A percentile compares a stretch with the other conserved stretches of the same genome.
phyloP scores from a whole-genome alignment of 2,888 invertebrate species.

The Thecocarcelia acutangulata region DNA sequence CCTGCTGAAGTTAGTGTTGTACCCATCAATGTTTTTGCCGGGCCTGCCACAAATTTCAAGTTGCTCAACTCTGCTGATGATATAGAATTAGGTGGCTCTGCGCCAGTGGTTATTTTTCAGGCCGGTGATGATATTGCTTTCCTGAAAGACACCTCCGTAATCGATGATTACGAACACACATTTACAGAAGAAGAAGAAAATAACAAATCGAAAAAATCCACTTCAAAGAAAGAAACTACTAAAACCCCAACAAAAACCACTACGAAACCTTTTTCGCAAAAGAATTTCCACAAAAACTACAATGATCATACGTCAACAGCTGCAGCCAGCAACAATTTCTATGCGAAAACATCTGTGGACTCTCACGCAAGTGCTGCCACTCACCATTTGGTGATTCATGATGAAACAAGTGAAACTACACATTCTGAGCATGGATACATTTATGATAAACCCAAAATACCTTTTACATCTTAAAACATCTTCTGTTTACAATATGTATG shows the following conservation, averaged over 20 bases:
- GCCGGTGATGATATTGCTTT: slow-evolving; percentile 60
- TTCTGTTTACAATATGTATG: not conserved
- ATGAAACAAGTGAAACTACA: slow-evolving; percentile 3
- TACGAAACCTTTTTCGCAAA: not conserved
- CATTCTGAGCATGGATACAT: slow-evolving; percentile 30
- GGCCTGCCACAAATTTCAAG: not conserved
- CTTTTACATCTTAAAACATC: slow-evolving; percentile 41
- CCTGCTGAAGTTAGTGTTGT: not conserved
- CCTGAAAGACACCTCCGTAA: slow-evolving; percentile 33
- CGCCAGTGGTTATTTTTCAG: slow-evolving; percentile 70
- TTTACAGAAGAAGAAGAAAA: not conserved
- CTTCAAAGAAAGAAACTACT: too few relatives aligned
- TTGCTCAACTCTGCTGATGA: slow-evolving; percentile 54
- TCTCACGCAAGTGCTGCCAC: not conserved
- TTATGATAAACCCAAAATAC: slow-evolving; percentile 60
- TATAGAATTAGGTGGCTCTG: not conserved
- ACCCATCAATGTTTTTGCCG: slow-evolving; percentile 30
- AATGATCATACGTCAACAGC: not conserved
- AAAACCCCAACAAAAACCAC: not conserved
- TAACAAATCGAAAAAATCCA: not conserved
- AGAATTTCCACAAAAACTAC: not conserved
- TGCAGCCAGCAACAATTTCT: not conserved
- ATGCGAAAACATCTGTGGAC: not conserved
- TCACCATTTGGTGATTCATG: not conserved
- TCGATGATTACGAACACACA: slow-evolving; percentile 48